Percentiles rank a stretch among this genome's conserved stretches.
phyloP scores from a whole-genome alignment of 2,113 vertebrate species.

The Daubentonia madagascariensis region DNA sequence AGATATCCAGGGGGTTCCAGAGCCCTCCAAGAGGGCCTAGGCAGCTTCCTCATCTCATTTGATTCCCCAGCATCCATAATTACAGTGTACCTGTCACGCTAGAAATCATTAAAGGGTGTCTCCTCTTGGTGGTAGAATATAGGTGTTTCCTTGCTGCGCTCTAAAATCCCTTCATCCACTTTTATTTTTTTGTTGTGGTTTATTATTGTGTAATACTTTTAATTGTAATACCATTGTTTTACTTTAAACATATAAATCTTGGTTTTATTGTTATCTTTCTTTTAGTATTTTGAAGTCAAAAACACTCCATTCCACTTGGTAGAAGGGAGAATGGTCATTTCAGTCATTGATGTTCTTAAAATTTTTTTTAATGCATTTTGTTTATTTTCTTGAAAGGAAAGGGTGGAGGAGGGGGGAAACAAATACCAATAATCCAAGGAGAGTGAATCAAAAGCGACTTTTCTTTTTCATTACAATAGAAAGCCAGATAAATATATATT shows the following conservation, averaged over 20 bases:
- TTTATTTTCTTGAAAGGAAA: conserved; percentile 36
- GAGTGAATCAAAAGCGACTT: conserved; percentile 48
- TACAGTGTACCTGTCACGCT: neutral
- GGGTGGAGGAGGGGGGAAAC: neutral
- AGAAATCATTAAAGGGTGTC: neutral
- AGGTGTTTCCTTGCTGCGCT: neutral
- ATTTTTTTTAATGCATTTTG: neutral
- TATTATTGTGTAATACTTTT: neutral
- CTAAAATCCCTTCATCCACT: neutral
- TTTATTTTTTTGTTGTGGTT: neutral
- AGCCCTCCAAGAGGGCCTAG: neutral
- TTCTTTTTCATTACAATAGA: conserved; percentile 13
- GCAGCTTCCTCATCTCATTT: neutral
- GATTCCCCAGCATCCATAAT: rapidly evolving
- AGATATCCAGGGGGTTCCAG: neutral
- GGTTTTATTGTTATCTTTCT: neutral
- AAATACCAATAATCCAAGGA: neutral
- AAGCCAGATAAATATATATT: conserved; percentile 70
- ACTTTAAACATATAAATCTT: neutral
- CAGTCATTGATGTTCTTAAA: neutral
- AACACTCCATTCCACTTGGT: neutral
- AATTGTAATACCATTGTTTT: neutral
- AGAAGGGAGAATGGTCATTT: neutral
- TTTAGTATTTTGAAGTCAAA: conserved; percentile 4
- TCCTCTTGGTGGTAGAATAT: neutral